Conservation (phyloP, 2,797 vertebrate genomes). For the Onychomys torridus region DNA sequence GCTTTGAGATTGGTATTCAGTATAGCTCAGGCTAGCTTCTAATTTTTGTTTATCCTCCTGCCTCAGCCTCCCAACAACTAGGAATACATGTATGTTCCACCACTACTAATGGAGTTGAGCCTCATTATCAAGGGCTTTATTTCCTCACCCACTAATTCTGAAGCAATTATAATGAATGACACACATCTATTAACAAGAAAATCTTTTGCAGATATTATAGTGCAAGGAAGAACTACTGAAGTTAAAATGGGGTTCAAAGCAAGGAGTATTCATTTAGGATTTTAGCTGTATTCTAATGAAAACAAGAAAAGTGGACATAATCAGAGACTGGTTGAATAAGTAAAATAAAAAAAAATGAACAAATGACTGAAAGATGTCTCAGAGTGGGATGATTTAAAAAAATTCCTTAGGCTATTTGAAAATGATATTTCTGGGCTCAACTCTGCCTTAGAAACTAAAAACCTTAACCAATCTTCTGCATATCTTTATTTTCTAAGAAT, state of each 20-base stretch:
- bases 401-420: slow-evolving; percentile 50
- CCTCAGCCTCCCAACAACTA: background rate
- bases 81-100: background rate
- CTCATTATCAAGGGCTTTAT: background rate
- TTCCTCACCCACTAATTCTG: background rate
- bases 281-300: background rate
- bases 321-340: background rate
- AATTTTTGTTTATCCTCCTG: background rate
- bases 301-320: slow-evolving; percentile 18
- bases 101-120: too few species aligned
- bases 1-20: background rate
- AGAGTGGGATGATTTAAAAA: background rate
- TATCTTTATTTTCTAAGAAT: slow-evolving; percentile 21
- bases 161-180: background rate
- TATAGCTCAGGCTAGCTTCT: background rate
- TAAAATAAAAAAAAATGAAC: background rate
- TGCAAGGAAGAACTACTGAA: slow-evolving; percentile 5
- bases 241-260: slow-evolving; percentile 17
- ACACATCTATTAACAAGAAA: slow-evolving; percentile 15
- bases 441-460: slow-evolving; percentile 39
- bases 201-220: background rate
- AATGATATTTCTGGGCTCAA: background rate
- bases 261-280: background rate
- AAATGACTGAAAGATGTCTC: background rate
- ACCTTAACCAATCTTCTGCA: background rate